phyloP scores from a whole-genome alignment of 1,140 invertebrate species.

The Theocolax elegans region DNA sequence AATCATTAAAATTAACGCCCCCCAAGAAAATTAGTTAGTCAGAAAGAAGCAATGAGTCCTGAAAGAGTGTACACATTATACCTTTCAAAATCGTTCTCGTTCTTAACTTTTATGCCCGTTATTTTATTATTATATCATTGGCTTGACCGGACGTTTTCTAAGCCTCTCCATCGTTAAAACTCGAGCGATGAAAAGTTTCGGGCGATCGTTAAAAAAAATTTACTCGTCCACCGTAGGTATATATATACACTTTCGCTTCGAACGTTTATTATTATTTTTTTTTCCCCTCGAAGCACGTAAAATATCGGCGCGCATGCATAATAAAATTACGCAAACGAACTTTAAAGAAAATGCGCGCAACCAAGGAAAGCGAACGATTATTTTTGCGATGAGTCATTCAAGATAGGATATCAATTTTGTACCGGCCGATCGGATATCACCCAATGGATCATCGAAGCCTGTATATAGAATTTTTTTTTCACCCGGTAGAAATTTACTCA shows the following conservation, averaged over 20 bases:
- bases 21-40: too few relatives aligned
- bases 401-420: conserved; percentile 33
- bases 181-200: neutral
- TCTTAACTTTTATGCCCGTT: conserved; percentile 15
- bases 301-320: neutral
- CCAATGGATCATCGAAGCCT: too few relatives aligned
- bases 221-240: too few relatives aligned
- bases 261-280: neutral
- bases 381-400: conserved; percentile 28
- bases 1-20: too few relatives aligned
- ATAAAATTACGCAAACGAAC: conserved; percentile 26
- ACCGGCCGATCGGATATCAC: conserved; percentile 5
- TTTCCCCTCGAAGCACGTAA: neutral
- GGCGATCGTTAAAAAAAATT: neutral
- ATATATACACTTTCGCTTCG: neutral
- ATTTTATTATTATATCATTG: conserved; percentile 34
- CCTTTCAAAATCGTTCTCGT: conserved; percentile 36
- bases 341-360: too few relatives aligned
- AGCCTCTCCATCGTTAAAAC: neutral
- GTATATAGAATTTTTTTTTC: too few relatives aligned
- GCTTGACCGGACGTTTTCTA: neutral
- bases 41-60: conserved; percentile 25
- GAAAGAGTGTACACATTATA: conserved; percentile 5
- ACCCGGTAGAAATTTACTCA: too few relatives aligned
- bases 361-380: too few relatives aligned